Evolutionary conservation across 2,888 invertebrate species (phyloP).

Genomic region (Idaea straminata): DNA sequence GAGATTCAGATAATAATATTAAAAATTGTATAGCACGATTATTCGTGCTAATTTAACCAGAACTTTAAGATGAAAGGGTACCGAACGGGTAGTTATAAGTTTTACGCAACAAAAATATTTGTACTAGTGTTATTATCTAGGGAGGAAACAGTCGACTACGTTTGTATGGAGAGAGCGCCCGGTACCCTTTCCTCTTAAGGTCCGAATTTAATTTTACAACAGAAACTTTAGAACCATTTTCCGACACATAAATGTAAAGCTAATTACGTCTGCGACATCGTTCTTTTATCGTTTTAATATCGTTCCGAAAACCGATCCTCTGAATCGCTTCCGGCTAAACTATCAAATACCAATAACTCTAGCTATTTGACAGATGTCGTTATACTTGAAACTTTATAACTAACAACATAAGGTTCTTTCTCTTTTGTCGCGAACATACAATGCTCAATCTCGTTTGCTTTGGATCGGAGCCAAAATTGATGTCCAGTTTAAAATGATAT

Average conservation of each 20-base stretch:
- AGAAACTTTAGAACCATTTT: constrained; percentile 15
- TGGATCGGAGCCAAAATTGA: constrained; percentile 43
- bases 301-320: constrained; percentile 32
- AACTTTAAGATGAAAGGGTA: too few relatives aligned
- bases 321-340: constrained; percentile 27
- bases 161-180: too few relatives aligned
- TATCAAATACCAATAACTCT: constrained; percentile 51
- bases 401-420: constrained; percentile 32
- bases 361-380: constrained; percentile 22
- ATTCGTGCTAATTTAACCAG: too few relatives aligned
- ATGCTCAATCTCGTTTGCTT: constrained; percentile 34
- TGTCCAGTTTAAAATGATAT: constrained; percentile 35
- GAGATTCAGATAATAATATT: too few relatives aligned
- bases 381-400: constrained; percentile 44
- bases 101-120: too few relatives aligned
- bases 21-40: too few relatives aligned
- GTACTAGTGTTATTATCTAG: too few relatives aligned
- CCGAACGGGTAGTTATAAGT: too few relatives aligned
- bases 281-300: constrained; percentile 29
- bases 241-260: constrained; percentile 13
- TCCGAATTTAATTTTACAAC: constrained; percentile 1
- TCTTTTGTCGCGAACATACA: constrained; percentile 32
- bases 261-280: constrained; percentile 1
- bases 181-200: too few relatives aligned
- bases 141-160: too few relatives aligned